Base-by-base conservation (phyloP, 2,888 invertebrate genomes). In the Copidosoma aretas region DNA sequence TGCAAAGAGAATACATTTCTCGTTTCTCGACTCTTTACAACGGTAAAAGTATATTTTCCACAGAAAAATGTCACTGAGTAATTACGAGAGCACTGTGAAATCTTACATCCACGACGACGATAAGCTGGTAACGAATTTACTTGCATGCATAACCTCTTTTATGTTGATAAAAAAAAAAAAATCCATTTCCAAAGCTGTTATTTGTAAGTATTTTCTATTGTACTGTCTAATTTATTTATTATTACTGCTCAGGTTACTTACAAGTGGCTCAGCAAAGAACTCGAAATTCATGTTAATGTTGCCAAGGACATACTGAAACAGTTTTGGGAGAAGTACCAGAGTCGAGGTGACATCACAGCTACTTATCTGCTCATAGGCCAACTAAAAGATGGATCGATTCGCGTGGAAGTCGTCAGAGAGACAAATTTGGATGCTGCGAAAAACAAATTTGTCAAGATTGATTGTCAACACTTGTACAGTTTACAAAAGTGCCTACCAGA, bases 381-480 rank as follows among this genome's bases (percentile, higher is more conserved):
- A 62, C 72, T 81, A 22, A 74, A 75, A 8, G 77, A 80, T 65
- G 79, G 78, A 12, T 78, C 77, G 17, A 76, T 81, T 68, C 79
- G 78, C 10, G 76, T 85, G 0, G 79, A 81, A 72, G 77, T 86
- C n/a, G 83, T 84, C 1, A 80, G 75, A 60, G 81, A 79, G 12
- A 72, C 74, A n/a, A 77, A 84, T 60, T 66, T 85, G 39, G 71
- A 69, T 2, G 39, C 66, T 10, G 77, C 79, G 0, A 82, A 80
- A 71, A 52, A 78, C 17, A 82, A 83, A 54, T 85, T 83, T 63
- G 67, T 71, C 1, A 77, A 76, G 61, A 73, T 85, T 15, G 75
- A 80, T 25, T 83, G 84, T 0, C 79, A 85, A 64, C 86, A 86
- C 71, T 70, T 86, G 41, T 86, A 85, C 68, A 84, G 85, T 60